Percentiles rank a stretch among this genome's conserved stretches.
Evolutionary conservation across 1,140 invertebrate genomes (phyloP).

Genomic region (Bombyx mori): DNA sequence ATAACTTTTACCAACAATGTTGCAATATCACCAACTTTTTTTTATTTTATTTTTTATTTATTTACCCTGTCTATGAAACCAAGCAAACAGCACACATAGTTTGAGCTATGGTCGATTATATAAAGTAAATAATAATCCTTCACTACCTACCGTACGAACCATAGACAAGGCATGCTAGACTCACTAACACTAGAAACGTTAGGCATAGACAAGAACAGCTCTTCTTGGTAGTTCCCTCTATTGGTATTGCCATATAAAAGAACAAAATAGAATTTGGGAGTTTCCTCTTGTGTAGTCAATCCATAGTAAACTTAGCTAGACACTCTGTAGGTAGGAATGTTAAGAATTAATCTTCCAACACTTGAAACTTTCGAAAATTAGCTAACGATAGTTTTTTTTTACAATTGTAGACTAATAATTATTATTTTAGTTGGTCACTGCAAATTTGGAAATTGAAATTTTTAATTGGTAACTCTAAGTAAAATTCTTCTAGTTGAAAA

Average conservation of each 20-base stretch:
- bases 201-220: constrained; percentile 31
- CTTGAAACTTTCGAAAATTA: no score
- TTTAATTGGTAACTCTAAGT: no score
- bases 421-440: no score
- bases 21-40: neutral
- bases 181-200: constrained; percentile 53
- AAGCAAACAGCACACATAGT: constrained; percentile 27
- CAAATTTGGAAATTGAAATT: no score
- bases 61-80: constrained; percentile 36
- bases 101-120: constrained; percentile 49
- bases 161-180: constrained; percentile 55
- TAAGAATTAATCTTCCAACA: no score
- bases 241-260: constrained; percentile 42
- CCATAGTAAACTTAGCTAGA: constrained; percentile 2
- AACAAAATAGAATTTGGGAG: neutral
- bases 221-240: constrained; percentile 41
- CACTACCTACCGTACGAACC: constrained; percentile 28
- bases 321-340: no score
- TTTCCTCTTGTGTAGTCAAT: constrained; percentile 3
- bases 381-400: no score
- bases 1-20: no score
- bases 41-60: neutral
- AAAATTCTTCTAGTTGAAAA: no score
- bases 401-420: no score
- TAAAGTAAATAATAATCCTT: constrained; percentile 24